phyloP scores from a whole-genome alignment of 1,140 invertebrate species.

The Scylla paramamosain region DNA sequence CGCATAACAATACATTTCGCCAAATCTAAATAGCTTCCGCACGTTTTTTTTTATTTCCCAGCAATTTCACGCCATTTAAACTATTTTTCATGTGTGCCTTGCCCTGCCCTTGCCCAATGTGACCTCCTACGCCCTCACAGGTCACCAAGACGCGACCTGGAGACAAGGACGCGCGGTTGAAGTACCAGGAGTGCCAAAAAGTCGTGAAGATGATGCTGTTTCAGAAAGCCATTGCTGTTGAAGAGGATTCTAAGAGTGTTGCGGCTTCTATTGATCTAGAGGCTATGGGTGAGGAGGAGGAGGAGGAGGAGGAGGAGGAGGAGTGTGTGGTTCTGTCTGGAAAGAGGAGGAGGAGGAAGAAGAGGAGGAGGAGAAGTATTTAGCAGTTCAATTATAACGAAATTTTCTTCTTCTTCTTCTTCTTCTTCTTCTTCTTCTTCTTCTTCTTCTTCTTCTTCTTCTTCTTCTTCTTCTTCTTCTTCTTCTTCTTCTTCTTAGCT shows the following conservation, averaged over 20 bases:
- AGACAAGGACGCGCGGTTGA: conserved; percentile 96
- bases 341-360: not conserved
- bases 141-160: conserved; percentile 93
- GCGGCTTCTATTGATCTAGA: conserved; percentile 75
- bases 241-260: conserved; percentile 86
- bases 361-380: too few species aligned
- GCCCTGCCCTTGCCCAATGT: too few species aligned
- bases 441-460: too few species aligned
- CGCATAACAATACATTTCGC: too few species aligned
- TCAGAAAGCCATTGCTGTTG: conserved; percentile 97
- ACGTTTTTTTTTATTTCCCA: too few species aligned
- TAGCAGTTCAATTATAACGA: too few species aligned
- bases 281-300: conserved; percentile 66
- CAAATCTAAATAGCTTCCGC: too few species aligned
- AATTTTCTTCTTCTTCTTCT: too few species aligned
- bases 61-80: too few species aligned
- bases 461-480: too few species aligned
- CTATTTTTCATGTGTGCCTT: too few species aligned
- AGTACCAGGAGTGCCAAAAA: conserved; percentile 97
- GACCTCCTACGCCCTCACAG: conserved; percentile 81
- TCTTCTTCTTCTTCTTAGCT: not conserved
- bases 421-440: too few species aligned
- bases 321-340: not conserved
- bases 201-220: conserved; percentile 97
- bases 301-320: not conserved